Conservation (phyloP, 1,140 invertebrate species). For the Stenopsyche tienmushanensis region DNA sequence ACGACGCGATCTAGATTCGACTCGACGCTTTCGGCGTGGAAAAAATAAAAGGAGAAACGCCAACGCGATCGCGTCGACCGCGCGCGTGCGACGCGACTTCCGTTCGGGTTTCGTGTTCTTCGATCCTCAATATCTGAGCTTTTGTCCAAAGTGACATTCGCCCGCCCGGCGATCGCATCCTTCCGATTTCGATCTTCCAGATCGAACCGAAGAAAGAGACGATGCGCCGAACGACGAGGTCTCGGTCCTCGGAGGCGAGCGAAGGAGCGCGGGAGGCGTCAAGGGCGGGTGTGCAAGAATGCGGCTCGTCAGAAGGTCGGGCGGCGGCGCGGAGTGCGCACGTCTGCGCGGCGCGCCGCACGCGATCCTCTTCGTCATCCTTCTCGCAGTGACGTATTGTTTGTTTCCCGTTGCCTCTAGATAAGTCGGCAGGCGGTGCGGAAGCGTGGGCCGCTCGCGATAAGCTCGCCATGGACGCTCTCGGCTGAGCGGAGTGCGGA, state of each 20-base stretch:
- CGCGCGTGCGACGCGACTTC: too few species aligned
- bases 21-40: too few species aligned
- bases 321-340: neutral
- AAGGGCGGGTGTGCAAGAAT: neutral
- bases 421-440: neutral
- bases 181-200: too few species aligned
- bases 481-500: neutral
- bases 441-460: neutral
- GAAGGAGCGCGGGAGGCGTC: neutral
- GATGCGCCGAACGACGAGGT: neutral
- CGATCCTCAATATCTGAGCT: too few species aligned
- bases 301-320: neutral
- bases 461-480: neutral
- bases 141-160: too few species aligned
- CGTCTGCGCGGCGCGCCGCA: too few species aligned
- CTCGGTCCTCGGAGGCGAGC: neutral
- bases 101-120: too few species aligned
- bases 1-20: too few species aligned
- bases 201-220: too few species aligned
- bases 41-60: too few species aligned
- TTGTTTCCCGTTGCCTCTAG: neutral
- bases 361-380: neutral
- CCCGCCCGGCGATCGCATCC: too few species aligned
- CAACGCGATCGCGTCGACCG: too few species aligned
- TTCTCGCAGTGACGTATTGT: neutral